Percentiles rank a stretch among this genome's conserved stretches.
phyloP scores from a whole-genome alignment of 2,113 vertebrate genomes.

The Accipiter cooperii region DNA sequence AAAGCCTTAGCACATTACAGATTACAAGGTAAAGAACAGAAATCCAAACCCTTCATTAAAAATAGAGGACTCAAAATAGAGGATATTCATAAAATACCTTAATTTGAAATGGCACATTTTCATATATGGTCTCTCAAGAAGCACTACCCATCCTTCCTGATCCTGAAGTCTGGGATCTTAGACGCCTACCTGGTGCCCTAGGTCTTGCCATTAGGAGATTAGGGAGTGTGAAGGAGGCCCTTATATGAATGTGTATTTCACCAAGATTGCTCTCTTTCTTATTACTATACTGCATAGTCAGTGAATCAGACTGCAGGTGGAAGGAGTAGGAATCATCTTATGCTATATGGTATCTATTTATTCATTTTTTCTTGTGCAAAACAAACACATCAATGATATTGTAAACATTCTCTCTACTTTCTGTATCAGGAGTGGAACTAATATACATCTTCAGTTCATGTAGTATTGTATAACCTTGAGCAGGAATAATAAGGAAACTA shows the following conservation, averaged over 20 bases:
- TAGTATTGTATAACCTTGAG: neutral
- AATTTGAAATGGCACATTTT: neutral
- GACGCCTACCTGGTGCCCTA: neutral
- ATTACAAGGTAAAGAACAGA: neutral
- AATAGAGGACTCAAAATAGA: neutral
- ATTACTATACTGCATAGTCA: neutral
- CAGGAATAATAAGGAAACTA: neutral
- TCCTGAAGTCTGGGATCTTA: neutral
- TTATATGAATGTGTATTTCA: neutral
- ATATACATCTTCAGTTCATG: neutral
- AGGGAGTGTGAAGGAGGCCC: neutral
- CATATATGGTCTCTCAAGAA: neutral
- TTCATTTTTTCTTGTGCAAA: neutral
- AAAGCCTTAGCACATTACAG: neutral
- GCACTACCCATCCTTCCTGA: neutral
- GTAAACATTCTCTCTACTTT: neutral
- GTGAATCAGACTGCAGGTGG: neutral
- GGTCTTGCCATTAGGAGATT: neutral
- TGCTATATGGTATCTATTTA: neutral
- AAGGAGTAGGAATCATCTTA: neutral
- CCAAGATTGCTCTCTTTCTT: neutral
- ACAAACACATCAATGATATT: neutral
- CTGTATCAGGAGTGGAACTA: neutral
- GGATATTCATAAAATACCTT: neutral
- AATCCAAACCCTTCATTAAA: neutral